phyloP scores from a whole-genome alignment of 2,797 vertebrate genomes.

The Sarcoramphus papa region DNA sequence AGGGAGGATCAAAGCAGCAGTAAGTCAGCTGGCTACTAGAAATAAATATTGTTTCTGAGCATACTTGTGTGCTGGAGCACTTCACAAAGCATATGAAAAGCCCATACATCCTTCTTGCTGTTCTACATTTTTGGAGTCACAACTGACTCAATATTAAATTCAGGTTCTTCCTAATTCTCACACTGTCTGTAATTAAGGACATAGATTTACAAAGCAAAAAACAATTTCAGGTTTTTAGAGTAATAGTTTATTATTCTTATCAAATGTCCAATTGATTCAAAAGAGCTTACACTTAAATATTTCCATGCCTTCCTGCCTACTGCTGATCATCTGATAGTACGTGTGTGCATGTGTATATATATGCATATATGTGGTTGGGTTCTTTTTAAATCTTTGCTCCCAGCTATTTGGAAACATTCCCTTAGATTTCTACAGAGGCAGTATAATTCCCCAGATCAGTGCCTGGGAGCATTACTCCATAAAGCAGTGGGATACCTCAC shows the following conservation, averaged over 20 bases:
- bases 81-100: background rate
- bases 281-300: background rate
- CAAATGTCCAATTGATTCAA: background rate
- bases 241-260: background rate
- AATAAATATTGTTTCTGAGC: background rate
- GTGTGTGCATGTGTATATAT: accelerated
- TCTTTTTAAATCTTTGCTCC: background rate
- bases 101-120: background rate
- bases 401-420: background rate
- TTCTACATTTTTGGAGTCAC: background rate
- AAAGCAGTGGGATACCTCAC: background rate
- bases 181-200: background rate
- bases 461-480: background rate
- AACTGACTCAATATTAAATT: background rate
- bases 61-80: background rate
- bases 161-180: background rate
- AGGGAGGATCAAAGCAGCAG: background rate
- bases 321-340: background rate
- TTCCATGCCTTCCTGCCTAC: background rate
- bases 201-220: background rate
- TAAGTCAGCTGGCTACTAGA: background rate
- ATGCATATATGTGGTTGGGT: too few relatives aligned
- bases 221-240: background rate
- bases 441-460: background rate
- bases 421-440: background rate